Conservation (phyloP, 2,888 invertebrate species). For the Encarsia formosa region DNA sequence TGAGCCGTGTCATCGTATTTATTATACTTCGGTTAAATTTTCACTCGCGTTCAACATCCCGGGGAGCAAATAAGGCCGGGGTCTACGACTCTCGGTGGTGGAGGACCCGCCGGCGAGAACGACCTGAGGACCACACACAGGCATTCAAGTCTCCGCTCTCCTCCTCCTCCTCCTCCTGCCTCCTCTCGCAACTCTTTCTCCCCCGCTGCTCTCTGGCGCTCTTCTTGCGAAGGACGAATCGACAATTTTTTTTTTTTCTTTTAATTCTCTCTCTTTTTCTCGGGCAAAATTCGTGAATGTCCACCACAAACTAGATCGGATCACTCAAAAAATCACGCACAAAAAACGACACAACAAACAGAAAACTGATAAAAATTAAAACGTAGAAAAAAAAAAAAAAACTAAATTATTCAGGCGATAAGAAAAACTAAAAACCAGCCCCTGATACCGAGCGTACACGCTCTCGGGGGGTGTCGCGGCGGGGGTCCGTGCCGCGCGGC, state of each 20-base stretch:
- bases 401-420: no score
- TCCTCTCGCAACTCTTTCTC: constrained; percentile 1
- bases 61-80: constrained; percentile 9
- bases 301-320: no score
- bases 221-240: background rate
- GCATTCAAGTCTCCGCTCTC: constrained; percentile 34
- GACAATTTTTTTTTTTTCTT: background rate
- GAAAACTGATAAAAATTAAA: no score
- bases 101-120: background rate
- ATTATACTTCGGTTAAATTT: no score
- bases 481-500: constrained; percentile 23
- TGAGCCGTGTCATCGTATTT: no score
- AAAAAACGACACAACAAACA: no score
- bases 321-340: no score
- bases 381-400: no score
- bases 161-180: background rate
- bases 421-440: no score
- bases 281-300: no score
- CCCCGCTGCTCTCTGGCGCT: background rate
- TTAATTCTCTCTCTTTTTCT: background rate
- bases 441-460: background rate
- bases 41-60: no score
- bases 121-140: constrained; percentile 37
- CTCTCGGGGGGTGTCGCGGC: background rate
- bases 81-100: constrained; percentile 7